Conservation (phyloP, 2,888 invertebrate species). For the Apocheima hispidaria region DNA sequence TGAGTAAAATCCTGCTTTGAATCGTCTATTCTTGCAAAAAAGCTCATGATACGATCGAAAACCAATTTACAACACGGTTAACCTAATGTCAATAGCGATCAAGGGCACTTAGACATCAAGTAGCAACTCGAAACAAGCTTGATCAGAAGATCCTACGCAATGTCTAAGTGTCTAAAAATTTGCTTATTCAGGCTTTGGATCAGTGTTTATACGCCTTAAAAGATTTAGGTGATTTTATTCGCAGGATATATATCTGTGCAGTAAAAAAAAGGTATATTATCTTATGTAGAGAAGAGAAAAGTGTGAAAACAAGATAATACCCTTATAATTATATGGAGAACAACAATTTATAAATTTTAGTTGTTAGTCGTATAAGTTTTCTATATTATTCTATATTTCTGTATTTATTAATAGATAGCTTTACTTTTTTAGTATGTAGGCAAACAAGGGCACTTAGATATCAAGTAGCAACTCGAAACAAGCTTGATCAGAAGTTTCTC, state of each 20-base stretch:
- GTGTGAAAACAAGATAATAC: no score
- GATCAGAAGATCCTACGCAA: constrained; percentile 20
- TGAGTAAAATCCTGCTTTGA: neutral
- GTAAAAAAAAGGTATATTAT: no score
- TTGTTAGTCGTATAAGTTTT: no score
- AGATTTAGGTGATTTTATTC: neutral
- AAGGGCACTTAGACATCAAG: constrained; percentile 27
- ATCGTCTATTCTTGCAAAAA: neutral
- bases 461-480: constrained; percentile 21
- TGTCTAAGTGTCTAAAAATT: constrained; percentile 23
- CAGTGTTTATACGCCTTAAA: constrained; percentile 7
- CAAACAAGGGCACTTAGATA: constrained; percentile 25
- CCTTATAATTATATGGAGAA: no score
- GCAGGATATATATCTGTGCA: neutral
- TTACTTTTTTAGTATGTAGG: no score
- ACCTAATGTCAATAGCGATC: constrained; percentile 26
- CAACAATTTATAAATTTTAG: no score
- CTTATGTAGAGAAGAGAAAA: no score
- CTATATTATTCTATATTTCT: no score
- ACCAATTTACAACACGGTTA: constrained; percentile 16
- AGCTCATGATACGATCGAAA: constrained; percentile 17
- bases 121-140: constrained; percentile 17
- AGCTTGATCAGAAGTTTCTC: constrained; percentile 20
- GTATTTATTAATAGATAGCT: no score
- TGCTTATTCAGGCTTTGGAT: constrained; percentile 19